Base-by-base conservation (phyloP, 2,888 invertebrate genomes). In the Empis livida region DNA sequence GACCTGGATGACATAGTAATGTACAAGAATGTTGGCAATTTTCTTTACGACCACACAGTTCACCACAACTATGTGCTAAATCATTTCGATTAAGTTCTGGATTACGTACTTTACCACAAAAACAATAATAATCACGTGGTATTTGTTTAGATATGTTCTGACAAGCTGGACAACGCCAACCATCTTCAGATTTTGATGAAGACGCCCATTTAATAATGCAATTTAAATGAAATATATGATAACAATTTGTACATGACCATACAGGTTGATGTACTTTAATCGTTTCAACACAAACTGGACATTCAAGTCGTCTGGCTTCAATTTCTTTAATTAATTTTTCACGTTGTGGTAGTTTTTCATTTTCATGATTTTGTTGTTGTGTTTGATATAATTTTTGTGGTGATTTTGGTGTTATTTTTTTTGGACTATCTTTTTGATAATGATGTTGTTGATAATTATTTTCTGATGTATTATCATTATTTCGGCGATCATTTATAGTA, bases 101-200 rank as follows among this genome's bases (percentile, higher is more conserved):
- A 59, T 83, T 78, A 39, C 75, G 75, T 2, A 74, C 65, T 63
- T 88, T 86, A 20, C 90, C 88, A 65, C 97, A 97, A 71, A 92
- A 95, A 64, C 97, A 97, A 14, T 74, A 74, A 66, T 95, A 96
- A 46, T 85, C 81, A 1, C 75, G 74, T 0, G 95, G 95, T 46
- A 88, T 74, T 20, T 75, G 74, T 14, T 75, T 70, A 48, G 78
- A 80, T 3, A 83, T 79, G 65, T 88, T 87, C 68, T 95, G 95
- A 64, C 97, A 97, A 0, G 93, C 92, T 0, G 96, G 96, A 64
- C 97, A 97, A 16, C 94, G 80, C 97, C 97, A 97, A 49, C 87
- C 86, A 45, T 78, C 78, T 53, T 84, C 84, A 48, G 77, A 76
- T 62, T 82, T 78, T 17, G 90, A 89, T 51, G 87, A 84, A 54